Base-by-base conservation (phyloP, 1,140 invertebrate genomes). In the Ceratitis capitata region DNA sequence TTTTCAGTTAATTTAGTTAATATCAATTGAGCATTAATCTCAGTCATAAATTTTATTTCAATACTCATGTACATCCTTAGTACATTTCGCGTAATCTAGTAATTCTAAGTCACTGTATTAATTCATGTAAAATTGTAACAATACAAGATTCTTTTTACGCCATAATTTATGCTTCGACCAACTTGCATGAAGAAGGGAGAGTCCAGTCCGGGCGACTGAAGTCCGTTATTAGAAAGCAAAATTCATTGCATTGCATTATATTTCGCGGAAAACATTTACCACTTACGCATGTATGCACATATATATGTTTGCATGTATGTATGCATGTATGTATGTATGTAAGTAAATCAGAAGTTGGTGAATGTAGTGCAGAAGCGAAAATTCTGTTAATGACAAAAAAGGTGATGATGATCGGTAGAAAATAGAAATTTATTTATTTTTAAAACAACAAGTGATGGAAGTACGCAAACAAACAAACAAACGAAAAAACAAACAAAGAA, bases 341-440 rank as follows among this genome's bases (percentile, higher is more conserved):
- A 58, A 58, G 32, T 69, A 32, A 69, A 69, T 69, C 61, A 69
- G n/a, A 69, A 69, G 61, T 35, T 19, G 39, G 61, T 69, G 61
- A 78, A 78, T 78, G 69, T 78, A 78, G 69, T 45, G 69, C 69
- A 78, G 39, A 3, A 78, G 69, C 69, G 69, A 45, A 78, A 78
- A 78, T 78, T 78, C 39, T 78, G 35, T 78, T 78, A 78, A 78
- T 78, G 69, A 78, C 69, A 78, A 78, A 45, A 78, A 78, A 45
- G 69, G 69, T 45, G 69, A 78, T 78, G 69, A 39, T 45, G 69
- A 78, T 78, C 39, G 69, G 69, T 78, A 39, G 69, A 78, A 78
- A 78, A 78, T 45, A 78, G 69, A 78, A 78, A 78, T 78, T 78
- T 69, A 69, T 69, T 78, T 78, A 78, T 78, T 78, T 78, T 45